phyloP scores from a whole-genome alignment of 2,113 vertebrate species.

The Chloebia gouldiae region DNA sequence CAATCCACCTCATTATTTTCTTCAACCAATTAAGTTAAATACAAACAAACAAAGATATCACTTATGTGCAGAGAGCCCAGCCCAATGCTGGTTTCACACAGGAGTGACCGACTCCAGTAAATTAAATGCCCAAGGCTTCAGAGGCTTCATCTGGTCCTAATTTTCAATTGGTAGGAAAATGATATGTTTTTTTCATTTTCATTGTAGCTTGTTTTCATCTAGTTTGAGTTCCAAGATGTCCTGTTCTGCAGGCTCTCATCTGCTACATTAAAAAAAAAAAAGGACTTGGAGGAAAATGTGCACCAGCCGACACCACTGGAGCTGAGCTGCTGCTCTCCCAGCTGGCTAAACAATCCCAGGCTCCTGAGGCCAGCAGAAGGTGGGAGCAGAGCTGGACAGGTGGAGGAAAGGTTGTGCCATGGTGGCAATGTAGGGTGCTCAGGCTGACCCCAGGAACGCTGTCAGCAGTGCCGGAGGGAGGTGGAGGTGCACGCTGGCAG shows the following conservation, averaged over 20 bases:
- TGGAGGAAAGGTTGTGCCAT: neutral
- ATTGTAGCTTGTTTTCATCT: constrained; percentile 71
- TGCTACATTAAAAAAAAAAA: constrained; percentile 24
- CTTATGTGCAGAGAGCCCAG: constrained; percentile 11
- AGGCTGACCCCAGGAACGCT: neutral
- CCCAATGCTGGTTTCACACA: constrained; percentile 47
- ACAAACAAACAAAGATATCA: constrained; percentile 54
- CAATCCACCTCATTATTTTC: constrained; percentile 59
- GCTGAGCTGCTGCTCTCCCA: neutral
- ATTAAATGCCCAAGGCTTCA: constrained; percentile 64
- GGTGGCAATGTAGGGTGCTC: neutral
- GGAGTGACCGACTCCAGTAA: constrained; percentile 58
- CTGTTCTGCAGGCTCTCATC: constrained; percentile 64
- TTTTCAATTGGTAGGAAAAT: constrained; percentile 70
- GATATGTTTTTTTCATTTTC: constrained; percentile 57
- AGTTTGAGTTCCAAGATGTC: constrained; percentile 53
- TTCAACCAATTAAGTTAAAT: constrained; percentile 34
- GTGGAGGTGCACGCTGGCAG: neutral
- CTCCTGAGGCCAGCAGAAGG: neutral
- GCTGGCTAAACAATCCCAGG: neutral
- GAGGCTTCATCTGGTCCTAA: constrained; percentile 72
- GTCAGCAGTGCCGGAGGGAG: neutral
- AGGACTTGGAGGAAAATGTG: neutral
- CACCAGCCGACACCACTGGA: neutral
- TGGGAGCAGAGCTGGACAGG: neutral